phyloP scores from a whole-genome alignment of 2,888 invertebrate genomes.

The Ectobius pallidus region DNA sequence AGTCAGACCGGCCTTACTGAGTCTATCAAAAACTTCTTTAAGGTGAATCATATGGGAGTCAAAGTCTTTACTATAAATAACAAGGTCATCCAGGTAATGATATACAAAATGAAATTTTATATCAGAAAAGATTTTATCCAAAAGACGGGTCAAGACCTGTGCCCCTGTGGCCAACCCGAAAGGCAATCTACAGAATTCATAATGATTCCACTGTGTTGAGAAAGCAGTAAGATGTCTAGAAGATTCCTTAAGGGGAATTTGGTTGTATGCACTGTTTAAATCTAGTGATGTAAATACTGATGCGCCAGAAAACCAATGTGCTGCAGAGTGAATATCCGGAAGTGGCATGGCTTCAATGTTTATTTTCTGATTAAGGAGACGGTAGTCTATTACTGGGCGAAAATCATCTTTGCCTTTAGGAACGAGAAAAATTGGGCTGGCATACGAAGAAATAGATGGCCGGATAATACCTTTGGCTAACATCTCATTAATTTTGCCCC shows the following conservation, averaged over 20 bases:
- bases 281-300: background rate
- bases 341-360: too few relatives aligned
- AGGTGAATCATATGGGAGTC: background rate
- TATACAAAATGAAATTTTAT: background rate
- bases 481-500: too few relatives aligned
- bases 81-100: background rate
- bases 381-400: too few relatives aligned
- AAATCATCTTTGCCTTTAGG: too few relatives aligned
- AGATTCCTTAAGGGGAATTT: background rate
- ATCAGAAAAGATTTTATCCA: background rate
- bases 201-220: background rate
- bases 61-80: background rate
- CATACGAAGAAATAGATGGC: too few relatives aligned
- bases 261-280: background rate
- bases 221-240: background rate
- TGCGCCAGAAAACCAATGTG: background rate
- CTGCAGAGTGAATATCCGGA: background rate
- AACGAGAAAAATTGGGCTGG: too few relatives aligned
- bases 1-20: background rate
- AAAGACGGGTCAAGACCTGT: background rate
- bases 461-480: too few relatives aligned
- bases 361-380: too few relatives aligned
- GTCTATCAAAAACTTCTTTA: background rate
- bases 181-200: background rate
- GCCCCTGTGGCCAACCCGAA: background rate